These are phyloP conservation scores for Cerceris rybyensis DNA, from an alignment of 2,888 invertebrate species.

Conservation along the genomic window DNA sequence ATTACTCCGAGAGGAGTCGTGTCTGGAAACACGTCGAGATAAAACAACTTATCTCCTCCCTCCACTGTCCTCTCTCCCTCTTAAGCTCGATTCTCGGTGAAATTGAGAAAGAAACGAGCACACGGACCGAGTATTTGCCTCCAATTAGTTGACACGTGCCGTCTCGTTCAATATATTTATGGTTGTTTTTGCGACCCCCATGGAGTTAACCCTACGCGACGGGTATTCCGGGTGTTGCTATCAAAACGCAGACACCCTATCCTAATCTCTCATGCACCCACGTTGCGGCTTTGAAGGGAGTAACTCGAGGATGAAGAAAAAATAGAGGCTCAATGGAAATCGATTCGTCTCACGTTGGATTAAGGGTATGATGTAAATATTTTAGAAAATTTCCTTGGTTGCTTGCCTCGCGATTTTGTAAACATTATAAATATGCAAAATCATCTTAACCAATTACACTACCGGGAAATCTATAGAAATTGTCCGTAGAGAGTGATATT, in stretches of 20 bases:
- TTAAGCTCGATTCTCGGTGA: neutral
- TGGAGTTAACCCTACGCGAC: conserved; percentile 48
- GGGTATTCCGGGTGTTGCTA: conserved; percentile 51
- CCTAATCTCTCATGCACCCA: conserved; percentile 70
- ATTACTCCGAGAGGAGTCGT: conserved; percentile 1
- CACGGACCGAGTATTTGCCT: conserved; percentile 27
- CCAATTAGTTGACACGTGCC: conserved; percentile 75
- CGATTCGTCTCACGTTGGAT: neutral
- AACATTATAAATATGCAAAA: no score
- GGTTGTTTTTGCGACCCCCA: conserved; percentile 66
- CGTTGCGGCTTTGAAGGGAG: conserved; percentile 56
- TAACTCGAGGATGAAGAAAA: conserved; percentile 39
- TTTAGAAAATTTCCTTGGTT: no score
- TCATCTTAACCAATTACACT: no score
- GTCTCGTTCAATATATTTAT: conserved; percentile 67
- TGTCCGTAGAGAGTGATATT: no score
- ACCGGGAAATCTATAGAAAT: no score
- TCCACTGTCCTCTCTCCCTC: neutral
- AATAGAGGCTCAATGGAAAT: conserved; percentile 5
- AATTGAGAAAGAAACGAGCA: neutral
- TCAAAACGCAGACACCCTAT: conserved; percentile 57
- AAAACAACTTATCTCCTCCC: neutral
- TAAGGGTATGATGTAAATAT: no score
- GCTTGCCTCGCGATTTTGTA: no score
- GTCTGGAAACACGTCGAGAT: conserved; percentile 4